Evolutionary conservation across 2,888 invertebrate species (phyloP).

Genomic region (Pseudococcus longispinus): DNA sequence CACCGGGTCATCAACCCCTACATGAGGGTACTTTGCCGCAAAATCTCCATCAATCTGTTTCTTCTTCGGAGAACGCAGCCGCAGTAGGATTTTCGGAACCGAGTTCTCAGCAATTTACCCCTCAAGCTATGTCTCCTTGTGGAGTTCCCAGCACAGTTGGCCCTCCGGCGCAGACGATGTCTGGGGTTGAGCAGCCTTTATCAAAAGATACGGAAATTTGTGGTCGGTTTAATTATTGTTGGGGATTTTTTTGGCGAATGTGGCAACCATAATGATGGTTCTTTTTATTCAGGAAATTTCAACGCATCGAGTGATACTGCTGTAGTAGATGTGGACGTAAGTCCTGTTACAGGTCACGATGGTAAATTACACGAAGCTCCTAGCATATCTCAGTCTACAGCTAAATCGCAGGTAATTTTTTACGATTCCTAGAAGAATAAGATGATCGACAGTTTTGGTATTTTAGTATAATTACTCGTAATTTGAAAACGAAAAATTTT

Average conservation of each 20-base stretch:
- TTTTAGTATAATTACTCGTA: no score
- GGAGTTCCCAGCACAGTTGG: background rate
- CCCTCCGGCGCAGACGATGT: background rate
- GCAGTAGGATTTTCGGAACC: background rate
- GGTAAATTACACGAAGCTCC: background rate
- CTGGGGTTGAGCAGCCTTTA: background rate
- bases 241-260: background rate
- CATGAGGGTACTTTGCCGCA: slow-evolving; percentile 7
- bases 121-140: slow-evolving; percentile 16
- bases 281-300: background rate
- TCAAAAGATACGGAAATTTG: background rate
- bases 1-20: slow-evolving; percentile 35
- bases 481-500: no score
- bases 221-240: background rate
- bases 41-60: background rate
- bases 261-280: background rate
- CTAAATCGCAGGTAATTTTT: background rate
- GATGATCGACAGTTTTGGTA: no score
- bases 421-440: background rate
- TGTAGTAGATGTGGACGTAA: background rate
- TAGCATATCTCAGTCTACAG: background rate
- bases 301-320: background rate
- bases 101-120: background rate
- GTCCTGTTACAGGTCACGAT: background rate
- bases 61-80: background rate